Base-by-base conservation (phyloP, 2,888 invertebrate genomes). In the Perithous albicinctus region DNA sequence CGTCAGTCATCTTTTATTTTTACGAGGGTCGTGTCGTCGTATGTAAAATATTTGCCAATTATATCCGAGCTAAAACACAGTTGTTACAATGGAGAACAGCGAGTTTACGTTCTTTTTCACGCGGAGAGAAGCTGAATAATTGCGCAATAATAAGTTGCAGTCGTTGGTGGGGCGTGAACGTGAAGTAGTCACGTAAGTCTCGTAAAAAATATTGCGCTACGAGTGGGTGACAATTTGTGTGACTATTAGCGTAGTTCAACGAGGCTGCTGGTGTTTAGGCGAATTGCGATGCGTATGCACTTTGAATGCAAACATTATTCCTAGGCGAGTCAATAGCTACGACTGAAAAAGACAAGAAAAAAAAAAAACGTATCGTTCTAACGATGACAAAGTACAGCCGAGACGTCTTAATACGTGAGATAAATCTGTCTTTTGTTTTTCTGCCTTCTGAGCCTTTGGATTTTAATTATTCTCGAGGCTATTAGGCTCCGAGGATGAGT, bases 211-310 rank as follows among this genome's bases (percentile, higher is more conserved):
- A 78, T 74, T 69, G 43, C 73, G 38, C 23, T 64, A 35, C 73
- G n/a, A 56, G 56, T 81, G 73, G 73, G 61, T 74, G 81, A 81
- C 81, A 78, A 81, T 81, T 78, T 63, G 81, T 63, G 81, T 74
- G 23, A 46, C 69, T 26, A 81, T 81, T 81, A 78, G 63, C 54
- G 46, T 46, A 69, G 59, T 63, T 41, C 35, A n/a, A 26, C 63
- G 67, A 73, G 54, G 32, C 61, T 46, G 48, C n/a, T n/a, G n/a
- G n/a, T 8, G n/a, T 70, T 64, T 38, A 18, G 29, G 23, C 23
- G 29, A 20, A 23, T 67, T 12, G n/a, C n/a, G 23, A 7, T 61
- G 32, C 54, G 48, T 18, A 70, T 81, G 61, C 18, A 67, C 6
- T 32, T 43, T 66, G 32, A 63, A 64, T n/a, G 26, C 15, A 15